Conservation (phyloP, 2,113 vertebrate genomes). For the Mastomys coucha region DNA sequence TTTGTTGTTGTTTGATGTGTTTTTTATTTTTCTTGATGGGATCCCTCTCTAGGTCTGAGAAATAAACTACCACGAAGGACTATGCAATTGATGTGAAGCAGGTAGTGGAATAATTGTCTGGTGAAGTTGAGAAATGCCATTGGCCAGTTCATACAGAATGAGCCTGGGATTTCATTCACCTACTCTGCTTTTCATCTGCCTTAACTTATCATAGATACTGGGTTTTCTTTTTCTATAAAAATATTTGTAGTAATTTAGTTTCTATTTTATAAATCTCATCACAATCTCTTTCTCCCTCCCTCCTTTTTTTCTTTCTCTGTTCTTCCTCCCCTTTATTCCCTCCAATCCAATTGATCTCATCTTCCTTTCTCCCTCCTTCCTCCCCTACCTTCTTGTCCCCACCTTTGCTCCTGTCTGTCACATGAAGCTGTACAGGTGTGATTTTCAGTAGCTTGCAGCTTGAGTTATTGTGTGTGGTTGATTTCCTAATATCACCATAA, state of each 20-base stretch:
- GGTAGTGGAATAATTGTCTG: conserved; percentile 42
- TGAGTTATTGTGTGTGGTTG: conserved; percentile 9
- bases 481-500: neutral
- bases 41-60: neutral
- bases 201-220: conserved; percentile 13
- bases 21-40: neutral
- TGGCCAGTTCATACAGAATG: neutral
- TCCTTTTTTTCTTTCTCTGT: neutral
- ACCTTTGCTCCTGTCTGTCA: neutral
- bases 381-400: too few species aligned
- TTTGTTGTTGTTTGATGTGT: neutral
- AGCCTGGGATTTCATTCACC: conserved; percentile 11
- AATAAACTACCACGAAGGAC: conserved; percentile 9
- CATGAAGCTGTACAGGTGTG: neutral
- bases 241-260: conserved; percentile 41
- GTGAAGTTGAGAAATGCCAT: conserved; percentile 11
- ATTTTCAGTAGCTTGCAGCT: neutral
- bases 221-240: conserved; percentile 1
- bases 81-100: conserved; percentile 55
- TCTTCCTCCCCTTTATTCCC: too few species aligned
- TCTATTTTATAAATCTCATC: neutral
- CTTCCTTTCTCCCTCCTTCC: too few species aligned
- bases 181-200: conserved; percentile 36
- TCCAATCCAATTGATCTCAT: too few species aligned
- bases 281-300: neutral